Base-by-base conservation (phyloP, 2,888 invertebrate genomes). In the Chrysotoxum bicinctum region DNA sequence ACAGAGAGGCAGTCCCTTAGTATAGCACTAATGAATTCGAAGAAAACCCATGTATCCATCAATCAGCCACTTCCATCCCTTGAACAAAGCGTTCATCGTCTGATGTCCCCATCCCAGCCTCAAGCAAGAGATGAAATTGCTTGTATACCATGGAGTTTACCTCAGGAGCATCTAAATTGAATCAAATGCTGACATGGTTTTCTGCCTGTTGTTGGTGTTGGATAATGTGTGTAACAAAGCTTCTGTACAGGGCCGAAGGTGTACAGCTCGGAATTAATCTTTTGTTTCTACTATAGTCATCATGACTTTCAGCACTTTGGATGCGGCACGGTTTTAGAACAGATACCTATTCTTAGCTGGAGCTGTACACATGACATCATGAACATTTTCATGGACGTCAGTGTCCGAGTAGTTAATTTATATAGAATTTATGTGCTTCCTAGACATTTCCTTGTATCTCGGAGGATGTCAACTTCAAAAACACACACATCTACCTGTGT, bases 151-250 rank as follows among this genome's bases (percentile, higher is more conserved):
- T 19, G 56, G 7, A 60, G 50, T 48, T 26, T 45, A 52, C 50
- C 73, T 62, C 50, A 35, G 58, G 16, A 43, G 62, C 58, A 58
- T 73, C 73, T 40, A 62, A 72, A 72, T 72, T 60, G 72, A 72
- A 60, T 72, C 60, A 60, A 60, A 23, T 58, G 45, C 70, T 70
- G 21, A 58, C 58, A 58, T 58, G 45, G 16, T 56, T 40, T 45
- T 30, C 21, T 56, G 32, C 21, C 56, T 21, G 5, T 21, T 16
- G 26, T 3, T n/a, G 26, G 12, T 40, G 32, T 58, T 72, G 21
- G 19, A 37, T 19, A 14, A 32, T 56, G 56, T 56, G 56, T 56
- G 56, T 19, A 35, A 56, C 56, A 7, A 56, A 35, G 35, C 35
- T 35, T 52, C 23, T 16, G 52, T 19, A n/a, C 8, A 58, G 9